A percentile compares a stretch with the other conserved stretches of the same genome.
Evolutionary conservation across 2,113 vertebrate genomes (phyloP).

Genomic region (Phrynocephalus versicolor): DNA sequence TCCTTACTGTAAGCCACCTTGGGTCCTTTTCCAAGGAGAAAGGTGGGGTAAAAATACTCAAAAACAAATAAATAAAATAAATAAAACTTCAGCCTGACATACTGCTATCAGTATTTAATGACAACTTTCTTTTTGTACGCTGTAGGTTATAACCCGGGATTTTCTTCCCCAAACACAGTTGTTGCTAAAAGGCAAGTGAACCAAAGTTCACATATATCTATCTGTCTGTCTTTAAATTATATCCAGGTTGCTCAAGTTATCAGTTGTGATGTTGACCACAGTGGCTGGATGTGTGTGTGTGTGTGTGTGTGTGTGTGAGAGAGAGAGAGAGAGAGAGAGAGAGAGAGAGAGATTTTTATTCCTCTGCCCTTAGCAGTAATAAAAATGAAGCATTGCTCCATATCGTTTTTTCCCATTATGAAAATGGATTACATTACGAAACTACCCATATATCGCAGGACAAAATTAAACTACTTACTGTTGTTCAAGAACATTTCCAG

Average conservation of each 20-base stretch:
- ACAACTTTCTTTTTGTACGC: conserved; percentile 34
- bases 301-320: not conserved
- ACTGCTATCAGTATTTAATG: not conserved
- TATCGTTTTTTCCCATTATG: not conserved
- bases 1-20: too few species aligned
- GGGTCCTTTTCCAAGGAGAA: too few species aligned
- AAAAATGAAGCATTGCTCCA: not conserved
- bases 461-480: not conserved
- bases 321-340: not conserved
- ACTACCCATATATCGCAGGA: not conserved
- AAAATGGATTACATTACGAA: not conserved
- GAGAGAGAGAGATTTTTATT: not conserved
- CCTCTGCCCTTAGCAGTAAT: not conserved
- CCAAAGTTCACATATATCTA: too few species aligned
- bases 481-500: not conserved
- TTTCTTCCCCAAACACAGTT: conserved; percentile 52
- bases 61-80: too few species aligned
- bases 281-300: not conserved
- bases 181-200: conserved; percentile 57
- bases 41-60: too few species aligned
- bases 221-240: conserved; percentile 56
- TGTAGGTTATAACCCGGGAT: conserved; percentile 56
- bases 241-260: conserved; percentile 47
- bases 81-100: not conserved
- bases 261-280: not conserved